Evolutionary conservation across 2,888 invertebrate genomes (phyloP), one percentile per base, ranked within the genome.

Genomic region (Bhutanitis thaidina): DNA sequence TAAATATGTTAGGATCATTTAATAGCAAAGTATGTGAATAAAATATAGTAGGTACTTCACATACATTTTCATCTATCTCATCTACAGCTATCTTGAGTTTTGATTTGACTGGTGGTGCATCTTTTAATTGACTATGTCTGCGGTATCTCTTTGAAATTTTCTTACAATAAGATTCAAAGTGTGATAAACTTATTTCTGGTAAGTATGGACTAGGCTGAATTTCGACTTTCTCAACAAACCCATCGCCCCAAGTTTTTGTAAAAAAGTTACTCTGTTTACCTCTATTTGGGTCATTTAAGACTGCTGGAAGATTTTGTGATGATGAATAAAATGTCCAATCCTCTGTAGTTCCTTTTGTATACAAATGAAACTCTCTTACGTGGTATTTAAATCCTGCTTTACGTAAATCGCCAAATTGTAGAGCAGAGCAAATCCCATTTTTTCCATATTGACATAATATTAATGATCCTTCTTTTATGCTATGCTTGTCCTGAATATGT

Each of bases 181-280:
- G 96, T 38, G 93, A 91, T 73, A 93, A 91, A 12, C 93, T 93
- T 53, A 98, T 94, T 66, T 96, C 94, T 35, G 96, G 96, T 61
- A 98, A 85, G 76, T 95, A 93, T 0, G 94, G 93, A 65, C 96
- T 95, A 60, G 94, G 93, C 34, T 93, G 91, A 64, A 98, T 92
- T 39, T 93, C 92, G 20, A 92, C 90, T 66, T 95, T 94, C 57
- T 98, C 98, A 14, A 97, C 92, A 82, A 99, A 99, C 53, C 93
- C 91, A 68, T 98, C 98, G 38, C 99, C 99, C 99, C 99, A 99
- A 55, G 97, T 97, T 79, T 97, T 97, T 0, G 98, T 98, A 71
- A 99, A 98, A 72, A 99, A 97, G 79, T 98, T 93, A 57, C 92
- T 92, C 77, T 96, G 95, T 81, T 97, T 98, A 59, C 97, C 95